Evolutionary conservation across 23 tunicate genomes (phyloP), one percentile per base, ranked within the genome.

Genomic region (Ciona savignyi): DNA sequence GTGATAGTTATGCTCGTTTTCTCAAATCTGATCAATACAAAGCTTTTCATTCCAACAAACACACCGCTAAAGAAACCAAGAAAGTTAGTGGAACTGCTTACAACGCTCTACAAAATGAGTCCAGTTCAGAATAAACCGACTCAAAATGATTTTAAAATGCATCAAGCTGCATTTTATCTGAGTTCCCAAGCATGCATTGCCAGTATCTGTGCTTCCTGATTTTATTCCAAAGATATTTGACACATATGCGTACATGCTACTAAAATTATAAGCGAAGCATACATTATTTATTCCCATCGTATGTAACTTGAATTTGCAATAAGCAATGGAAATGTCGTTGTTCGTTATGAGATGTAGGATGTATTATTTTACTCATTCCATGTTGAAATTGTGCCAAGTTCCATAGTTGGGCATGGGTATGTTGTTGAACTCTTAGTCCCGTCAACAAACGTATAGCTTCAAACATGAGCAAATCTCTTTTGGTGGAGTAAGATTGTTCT

Each of bases 1-100:
- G 62, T 42, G 99, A 94, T 69, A 79, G 87, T 35, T 94, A 94
- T 83, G 94, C 93, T 33, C 65, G 99, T 21, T 94, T 94, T 74
- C 61, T 94, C 23, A 94, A 94, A 62, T 87, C 95, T 1, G 99
- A 83, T 26, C 89, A 82, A 27, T 94, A 94, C 62, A 84, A 94
- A 28, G 78, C 74, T 3, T 83, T 32, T 31, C 6, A 27, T 30
- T 49, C 48, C 33, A 69, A 69, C 29, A 69, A 31, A 51, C 51
- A 49, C 1, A 1, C 33, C 21, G 48, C 32, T 30, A 6, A n/a
- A 31, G 51, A 34, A 1, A 42, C 51, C 1, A 33, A 34, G 73
- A 69, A 69, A 64, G 32, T 3, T 61, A 62, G 33, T 62, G 32
- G 31, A 68, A 2, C 68, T 4, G 20, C 51, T 19, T 77, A 65